phyloP scores from a whole-genome alignment of 2,888 invertebrate genomes.

The Lithosia quadra region DNA sequence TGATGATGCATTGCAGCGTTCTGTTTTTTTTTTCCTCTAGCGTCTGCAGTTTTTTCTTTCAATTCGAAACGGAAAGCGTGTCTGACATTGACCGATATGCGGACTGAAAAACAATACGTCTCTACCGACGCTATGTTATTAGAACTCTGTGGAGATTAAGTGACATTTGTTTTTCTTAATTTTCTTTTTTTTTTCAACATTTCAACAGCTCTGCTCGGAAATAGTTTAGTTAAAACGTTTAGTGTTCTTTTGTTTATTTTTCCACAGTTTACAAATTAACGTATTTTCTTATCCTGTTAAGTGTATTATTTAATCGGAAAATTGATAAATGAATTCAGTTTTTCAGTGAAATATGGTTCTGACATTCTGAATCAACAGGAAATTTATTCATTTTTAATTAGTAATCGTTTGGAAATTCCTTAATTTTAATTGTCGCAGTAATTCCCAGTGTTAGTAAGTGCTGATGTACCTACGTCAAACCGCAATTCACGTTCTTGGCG shows the following conservation, averaged over 20 bases:
- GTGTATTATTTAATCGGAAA: not conserved
- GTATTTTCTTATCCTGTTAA: not conserved
- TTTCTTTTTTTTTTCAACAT: constrained; percentile 35
- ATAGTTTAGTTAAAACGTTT: constrained; percentile 26
- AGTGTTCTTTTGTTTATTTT: constrained; percentile 26
- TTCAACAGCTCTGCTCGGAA: not conserved
- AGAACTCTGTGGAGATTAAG: constrained; percentile 44
- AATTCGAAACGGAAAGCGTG: constrained; percentile 73
- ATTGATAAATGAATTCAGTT: not conserved
- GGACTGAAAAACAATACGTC: constrained; percentile 75
- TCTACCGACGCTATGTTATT: constrained; percentile 44
- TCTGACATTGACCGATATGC: constrained; percentile 81
- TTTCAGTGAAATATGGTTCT: not conserved
- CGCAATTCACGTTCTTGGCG: constrained; percentile 42
- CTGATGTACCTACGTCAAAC: constrained; percentile 27
- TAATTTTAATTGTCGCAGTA: constrained; percentile 32
- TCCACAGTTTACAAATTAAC: constrained; percentile 1
- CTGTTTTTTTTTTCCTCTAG: constrained; percentile 42
- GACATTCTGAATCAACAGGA: not conserved
- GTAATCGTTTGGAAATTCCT: constrained; percentile 30
- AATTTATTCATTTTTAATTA: constrained; percentile 12
- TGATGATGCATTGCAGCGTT: constrained; percentile 48
- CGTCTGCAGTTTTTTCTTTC: constrained; percentile 55
- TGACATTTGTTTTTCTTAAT: constrained; percentile 43
- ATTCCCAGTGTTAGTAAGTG: constrained; percentile 30